Percentiles rank a stretch among this genome's conserved stretches.
phyloP scores from a whole-genome alignment of 2,113 vertebrate genomes.

The Ursus arctos region DNA sequence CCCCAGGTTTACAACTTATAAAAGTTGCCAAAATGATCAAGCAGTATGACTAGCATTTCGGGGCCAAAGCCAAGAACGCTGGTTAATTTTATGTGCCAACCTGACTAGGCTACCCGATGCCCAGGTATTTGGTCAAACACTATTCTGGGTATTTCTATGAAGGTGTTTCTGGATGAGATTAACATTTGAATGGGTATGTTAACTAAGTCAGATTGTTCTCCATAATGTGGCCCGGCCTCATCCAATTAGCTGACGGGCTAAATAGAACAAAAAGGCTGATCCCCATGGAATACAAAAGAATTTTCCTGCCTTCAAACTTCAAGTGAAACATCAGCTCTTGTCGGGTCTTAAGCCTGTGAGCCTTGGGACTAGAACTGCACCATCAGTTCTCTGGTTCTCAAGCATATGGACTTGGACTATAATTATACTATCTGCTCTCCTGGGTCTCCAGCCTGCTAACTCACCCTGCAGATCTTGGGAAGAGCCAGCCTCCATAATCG shows the following conservation, averaged over 20 bases:
- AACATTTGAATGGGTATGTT: neutral
- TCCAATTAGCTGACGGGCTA: neutral
- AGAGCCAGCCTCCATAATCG: neutral
- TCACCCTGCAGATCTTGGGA: neutral
- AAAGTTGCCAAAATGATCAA: constrained; percentile 41
- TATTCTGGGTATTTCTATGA: neutral
- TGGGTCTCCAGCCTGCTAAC: neutral
- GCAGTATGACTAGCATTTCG: neutral
- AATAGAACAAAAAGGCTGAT: neutral
- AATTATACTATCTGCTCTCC: neutral
- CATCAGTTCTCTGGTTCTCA: neutral
- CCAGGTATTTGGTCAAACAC: neutral
- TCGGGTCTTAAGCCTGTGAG: neutral
- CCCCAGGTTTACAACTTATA: neutral
- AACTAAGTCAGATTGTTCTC: neutral
- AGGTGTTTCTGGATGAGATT: neutral
- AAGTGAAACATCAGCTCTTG: neutral
- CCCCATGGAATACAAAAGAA: neutral
- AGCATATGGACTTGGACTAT: neutral
- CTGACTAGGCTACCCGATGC: neutral
- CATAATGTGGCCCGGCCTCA: neutral
- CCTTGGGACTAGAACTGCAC: neutral
- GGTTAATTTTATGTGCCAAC: neutral
- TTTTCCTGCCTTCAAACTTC: neutral
- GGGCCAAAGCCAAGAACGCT: neutral